Percentiles rank a stretch among this genome's conserved stretches.
phyloP scores from a whole-genome alignment of 1,140 invertebrate species.

The Drosophila carrolli region DNA sequence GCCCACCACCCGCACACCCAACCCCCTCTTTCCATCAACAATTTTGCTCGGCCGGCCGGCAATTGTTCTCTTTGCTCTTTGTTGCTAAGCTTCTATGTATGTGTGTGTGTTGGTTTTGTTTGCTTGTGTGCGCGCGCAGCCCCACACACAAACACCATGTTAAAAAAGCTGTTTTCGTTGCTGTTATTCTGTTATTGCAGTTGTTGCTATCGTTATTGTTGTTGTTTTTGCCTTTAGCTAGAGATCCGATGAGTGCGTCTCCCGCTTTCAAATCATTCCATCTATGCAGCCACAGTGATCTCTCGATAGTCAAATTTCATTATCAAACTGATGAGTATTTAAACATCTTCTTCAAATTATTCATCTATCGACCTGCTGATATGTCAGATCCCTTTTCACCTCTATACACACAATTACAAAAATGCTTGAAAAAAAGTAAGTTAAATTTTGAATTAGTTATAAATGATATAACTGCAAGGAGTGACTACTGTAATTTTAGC shows the following conservation, averaged over 20 bases:
- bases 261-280: constrained; percentile 13
- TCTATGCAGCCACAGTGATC: constrained; percentile 1
- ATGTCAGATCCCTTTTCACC: neutral
- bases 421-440: too few species aligned
- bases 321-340: too few species aligned
- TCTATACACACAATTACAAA: too few species aligned
- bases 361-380: too few species aligned
- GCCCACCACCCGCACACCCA: neutral
- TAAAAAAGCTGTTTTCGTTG: constrained; percentile 26
- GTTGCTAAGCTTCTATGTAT: constrained; percentile 2
- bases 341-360: too few species aligned
- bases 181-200: constrained; percentile 40
- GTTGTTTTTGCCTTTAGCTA: constrained; percentile 14
- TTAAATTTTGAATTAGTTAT: too few species aligned
- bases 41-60: constrained; percentile 64
- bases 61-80: constrained; percentile 48
- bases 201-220: constrained; percentile 24
- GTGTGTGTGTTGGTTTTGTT: constrained; percentile 14
- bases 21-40: constrained; percentile 16
- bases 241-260: constrained; percentile 21
- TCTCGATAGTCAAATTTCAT: neutral
- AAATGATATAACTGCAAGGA: neutral
- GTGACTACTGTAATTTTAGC: constrained; percentile 36
- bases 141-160: constrained; percentile 12
- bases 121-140: constrained; percentile 56